These are phyloP conservation scores for Corythornis cristatus DNA, from an alignment of 2,113 vertebrate genomes.

Conservation along the genomic window DNA sequence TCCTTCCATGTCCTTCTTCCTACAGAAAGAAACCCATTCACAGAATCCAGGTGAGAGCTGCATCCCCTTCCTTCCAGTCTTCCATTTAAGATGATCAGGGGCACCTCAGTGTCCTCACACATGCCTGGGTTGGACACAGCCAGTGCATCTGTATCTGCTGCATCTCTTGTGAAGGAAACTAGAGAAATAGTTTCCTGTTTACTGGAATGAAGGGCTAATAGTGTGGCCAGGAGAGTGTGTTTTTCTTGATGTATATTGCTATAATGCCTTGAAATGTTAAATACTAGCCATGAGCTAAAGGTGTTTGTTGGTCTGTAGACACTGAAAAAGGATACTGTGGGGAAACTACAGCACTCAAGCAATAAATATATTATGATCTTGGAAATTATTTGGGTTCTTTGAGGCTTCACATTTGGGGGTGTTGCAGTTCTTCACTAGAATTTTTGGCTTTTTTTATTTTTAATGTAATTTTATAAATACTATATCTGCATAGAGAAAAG, in stretches of 20 bases:
- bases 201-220: fast-evolving
- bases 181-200: background rate
- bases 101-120: background rate
- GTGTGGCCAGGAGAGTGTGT: background rate
- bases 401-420: background rate
- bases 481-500: background rate
- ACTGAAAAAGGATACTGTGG: background rate
- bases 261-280: background rate
- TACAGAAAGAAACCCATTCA: background rate
- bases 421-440: background rate
- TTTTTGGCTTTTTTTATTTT: background rate
- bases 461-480: background rate
- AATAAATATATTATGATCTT: background rate
- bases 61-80: background rate
- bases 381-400: background rate
- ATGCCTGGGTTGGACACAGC: background rate
- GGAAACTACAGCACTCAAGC: background rate
- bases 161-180: background rate
- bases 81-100: background rate
- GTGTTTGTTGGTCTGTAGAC: background rate
- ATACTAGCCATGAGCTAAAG: background rate
- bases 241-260: background rate
- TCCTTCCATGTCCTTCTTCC: background rate
- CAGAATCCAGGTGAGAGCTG: background rate
- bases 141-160: background rate